phyloP scores from a whole-genome alignment of 2,797 vertebrate genomes.

The Glyptemys insculpta region DNA sequence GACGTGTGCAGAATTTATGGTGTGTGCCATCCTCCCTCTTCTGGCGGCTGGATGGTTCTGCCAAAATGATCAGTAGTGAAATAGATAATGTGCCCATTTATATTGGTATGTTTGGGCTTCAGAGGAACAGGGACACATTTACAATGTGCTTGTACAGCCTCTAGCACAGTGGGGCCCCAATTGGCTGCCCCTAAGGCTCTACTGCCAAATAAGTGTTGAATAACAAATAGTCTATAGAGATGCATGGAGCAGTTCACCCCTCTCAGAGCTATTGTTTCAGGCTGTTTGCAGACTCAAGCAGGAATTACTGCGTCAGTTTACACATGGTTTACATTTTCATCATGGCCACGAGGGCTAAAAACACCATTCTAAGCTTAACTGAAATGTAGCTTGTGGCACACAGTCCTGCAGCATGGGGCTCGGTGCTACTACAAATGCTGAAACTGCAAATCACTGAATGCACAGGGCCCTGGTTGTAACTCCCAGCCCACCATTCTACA shows the following conservation, averaged over 20 bases:
- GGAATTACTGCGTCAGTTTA: not conserved
- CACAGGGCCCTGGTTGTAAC: no score
- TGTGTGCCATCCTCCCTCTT: not conserved
- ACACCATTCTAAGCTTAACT: not conserved
- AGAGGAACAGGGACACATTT: no score
- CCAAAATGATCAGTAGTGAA: no score
- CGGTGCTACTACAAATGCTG: not conserved
- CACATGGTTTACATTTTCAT: not conserved
- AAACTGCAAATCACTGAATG: no score
- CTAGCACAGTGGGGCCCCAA: no score
- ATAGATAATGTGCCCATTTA: no score
- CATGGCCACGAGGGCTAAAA: not conserved
- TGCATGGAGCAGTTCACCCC: not conserved
- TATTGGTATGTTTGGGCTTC: no score
- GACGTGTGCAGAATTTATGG: not conserved
- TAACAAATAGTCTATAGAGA: no score
- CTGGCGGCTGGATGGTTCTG: not conserved
- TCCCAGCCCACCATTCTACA: not conserved
- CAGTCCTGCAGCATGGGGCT: not conserved
- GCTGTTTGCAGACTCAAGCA: not conserved
- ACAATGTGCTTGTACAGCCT: no score
- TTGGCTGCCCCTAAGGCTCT: not conserved
- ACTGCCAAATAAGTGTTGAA: not conserved
- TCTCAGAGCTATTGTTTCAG: not conserved
- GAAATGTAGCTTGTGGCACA: not conserved